Conservation (phyloP, 2,888 invertebrate species). For the Dasysyrphus tricinctus region DNA sequence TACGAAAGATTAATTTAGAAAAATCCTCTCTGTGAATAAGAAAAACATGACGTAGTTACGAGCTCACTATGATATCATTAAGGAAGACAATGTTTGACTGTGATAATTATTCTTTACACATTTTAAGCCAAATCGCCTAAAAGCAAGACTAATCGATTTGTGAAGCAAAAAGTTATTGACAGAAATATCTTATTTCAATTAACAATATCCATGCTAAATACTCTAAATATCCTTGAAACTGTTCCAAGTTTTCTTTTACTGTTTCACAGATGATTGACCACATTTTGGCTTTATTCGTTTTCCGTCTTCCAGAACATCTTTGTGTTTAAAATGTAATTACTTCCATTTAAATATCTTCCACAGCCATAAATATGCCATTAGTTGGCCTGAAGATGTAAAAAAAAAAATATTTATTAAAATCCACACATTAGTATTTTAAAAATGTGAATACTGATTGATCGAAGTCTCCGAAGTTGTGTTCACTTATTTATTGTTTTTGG, state of each 20-base stretch:
- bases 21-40: too few species aligned
- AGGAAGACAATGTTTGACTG: not conserved
- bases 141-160: constrained; percentile 39
- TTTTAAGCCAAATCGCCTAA: not conserved
- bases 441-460: constrained; percentile 11
- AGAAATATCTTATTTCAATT: constrained; percentile 40
- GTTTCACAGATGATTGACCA: constrained; percentile 29
- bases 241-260: constrained; percentile 33
- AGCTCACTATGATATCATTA: not conserved
- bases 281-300: constrained; percentile 12
- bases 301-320: not conserved
- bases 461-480: constrained; percentile 12
- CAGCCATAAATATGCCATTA: constrained; percentile 60
- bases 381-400: constrained; percentile 1
- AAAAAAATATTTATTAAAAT: not conserved
- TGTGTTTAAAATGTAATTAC: constrained; percentile 54
- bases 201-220: constrained; percentile 13
- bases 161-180: constrained; percentile 30
- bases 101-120: not conserved
- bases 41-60: too few species aligned
- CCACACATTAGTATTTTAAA: constrained; percentile 1
- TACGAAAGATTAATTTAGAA: too few species aligned
- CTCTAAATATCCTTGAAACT: constrained; percentile 20
- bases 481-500: not conserved
- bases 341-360: constrained; percentile 48